Conservation (phyloP, 2,113 vertebrate genomes). For the Pollimyrus isidori region DNA sequence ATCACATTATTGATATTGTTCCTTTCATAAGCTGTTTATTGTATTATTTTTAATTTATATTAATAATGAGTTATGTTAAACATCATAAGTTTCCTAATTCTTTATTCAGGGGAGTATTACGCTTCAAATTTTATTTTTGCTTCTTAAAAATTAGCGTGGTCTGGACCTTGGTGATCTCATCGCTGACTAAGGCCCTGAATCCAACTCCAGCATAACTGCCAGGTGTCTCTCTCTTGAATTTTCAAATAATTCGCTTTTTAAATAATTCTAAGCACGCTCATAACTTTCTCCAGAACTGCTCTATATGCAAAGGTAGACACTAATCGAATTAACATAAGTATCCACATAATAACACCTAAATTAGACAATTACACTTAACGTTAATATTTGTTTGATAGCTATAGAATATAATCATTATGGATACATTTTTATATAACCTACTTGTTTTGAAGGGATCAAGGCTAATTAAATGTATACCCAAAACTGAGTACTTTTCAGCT, state of each 20-base stretch:
- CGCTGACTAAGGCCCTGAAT: no score
- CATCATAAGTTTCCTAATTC: no score
- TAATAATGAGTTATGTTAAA: no score
- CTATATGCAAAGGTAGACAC: neutral
- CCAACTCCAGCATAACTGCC: neutral
- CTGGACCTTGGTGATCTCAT: no score
- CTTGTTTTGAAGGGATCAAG: neutral
- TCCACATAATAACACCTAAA: neutral
- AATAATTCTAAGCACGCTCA: neutral
- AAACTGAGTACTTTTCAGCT: neutral
- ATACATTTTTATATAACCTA: neutral
- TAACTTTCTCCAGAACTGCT: neutral
- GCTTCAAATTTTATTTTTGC: no score
- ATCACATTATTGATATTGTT: no score
- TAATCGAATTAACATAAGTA: neutral
- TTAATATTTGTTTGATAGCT: neutral
- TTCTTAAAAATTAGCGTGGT: no score
- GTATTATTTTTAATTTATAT: no score
- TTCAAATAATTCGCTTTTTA: neutral
- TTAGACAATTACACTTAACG: neutral
- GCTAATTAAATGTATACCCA: neutral
- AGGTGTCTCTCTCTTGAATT: neutral
- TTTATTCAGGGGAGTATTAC: no score
- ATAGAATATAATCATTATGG: neutral
- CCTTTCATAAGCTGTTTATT: no score